Evolutionary conservation across 2,888 invertebrate genomes (phyloP).

Genomic region (Pheosia tremula): DNA sequence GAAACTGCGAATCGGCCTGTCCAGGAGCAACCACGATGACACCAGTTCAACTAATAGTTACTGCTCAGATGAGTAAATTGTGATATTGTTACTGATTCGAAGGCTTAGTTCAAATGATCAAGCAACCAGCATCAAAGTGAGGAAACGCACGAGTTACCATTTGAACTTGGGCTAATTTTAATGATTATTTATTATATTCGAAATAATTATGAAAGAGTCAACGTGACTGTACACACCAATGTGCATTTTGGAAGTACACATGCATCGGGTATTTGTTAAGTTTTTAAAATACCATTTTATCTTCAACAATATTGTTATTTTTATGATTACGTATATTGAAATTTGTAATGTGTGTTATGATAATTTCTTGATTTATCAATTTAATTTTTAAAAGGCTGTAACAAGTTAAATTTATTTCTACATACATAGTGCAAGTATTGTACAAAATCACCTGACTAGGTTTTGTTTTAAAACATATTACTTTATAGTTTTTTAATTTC

Average conservation of each 20-base stretch:
- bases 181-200: conserved; percentile 21
- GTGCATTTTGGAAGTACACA: conserved; percentile 15
- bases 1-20: conserved; percentile 52
- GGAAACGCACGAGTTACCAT: neutral
- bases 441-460: too few relatives aligned
- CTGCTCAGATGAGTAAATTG: conserved; percentile 50
- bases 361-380: neutral
- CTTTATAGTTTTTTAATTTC: conserved; percentile 16
- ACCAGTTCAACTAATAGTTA: conserved; percentile 64
- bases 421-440: too few relatives aligned
- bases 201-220: conserved; percentile 25
- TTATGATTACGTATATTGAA: conserved; percentile 11
- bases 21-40: conserved; percentile 48
- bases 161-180: neutral
- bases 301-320: conserved; percentile 25
- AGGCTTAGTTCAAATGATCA: conserved; percentile 11
- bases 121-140: neutral
- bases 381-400: neutral
- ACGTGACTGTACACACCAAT: conserved; percentile 19
- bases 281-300: conserved; percentile 27
- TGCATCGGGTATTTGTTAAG: conserved; percentile 36
- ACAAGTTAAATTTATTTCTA: too few relatives aligned
- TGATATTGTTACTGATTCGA: conserved; percentile 25
- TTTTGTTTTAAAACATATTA: too few relatives aligned
- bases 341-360: neutral